A percentile compares a stretch with the other conserved stretches of the same genome.
phyloP scores from a whole-genome alignment of 1,140 invertebrate species.

The Sogatella furcifera region DNA sequence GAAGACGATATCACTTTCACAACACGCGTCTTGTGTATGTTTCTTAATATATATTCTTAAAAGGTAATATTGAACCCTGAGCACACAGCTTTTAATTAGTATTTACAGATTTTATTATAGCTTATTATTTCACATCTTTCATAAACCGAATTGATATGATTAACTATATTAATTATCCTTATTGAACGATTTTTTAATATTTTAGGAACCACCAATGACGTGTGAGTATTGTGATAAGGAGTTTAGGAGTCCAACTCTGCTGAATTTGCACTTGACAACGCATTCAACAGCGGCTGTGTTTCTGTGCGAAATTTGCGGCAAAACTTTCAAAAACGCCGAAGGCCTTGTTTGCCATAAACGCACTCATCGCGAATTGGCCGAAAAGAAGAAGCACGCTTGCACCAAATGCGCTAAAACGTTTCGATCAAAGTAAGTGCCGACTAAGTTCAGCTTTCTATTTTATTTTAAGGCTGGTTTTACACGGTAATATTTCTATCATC shows the following conservation, averaged over 20 bases:
- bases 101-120: no score
- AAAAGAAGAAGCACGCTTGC: neutral
- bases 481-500: no score
- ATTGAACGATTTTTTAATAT: no score
- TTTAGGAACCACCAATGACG: neutral
- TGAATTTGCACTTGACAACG: neutral
- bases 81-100: no score
- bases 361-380: neutral
- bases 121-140: no score
- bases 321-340: neutral
- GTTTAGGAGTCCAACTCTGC: neutral
- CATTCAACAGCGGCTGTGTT: neutral
- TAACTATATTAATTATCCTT: no score
- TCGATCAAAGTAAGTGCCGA: neutral
- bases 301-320: neutral
- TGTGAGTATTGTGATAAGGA: neutral
- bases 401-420: neutral
- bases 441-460: neutral
- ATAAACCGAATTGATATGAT: no score
- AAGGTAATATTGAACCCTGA: no score
- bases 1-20: no score
- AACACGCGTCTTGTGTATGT: no score
- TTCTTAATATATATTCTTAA: no score
- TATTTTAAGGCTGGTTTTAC: no score
- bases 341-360: neutral